phyloP scores from a whole-genome alignment of 2,888 invertebrate genomes.

The Sisyra nigra region DNA sequence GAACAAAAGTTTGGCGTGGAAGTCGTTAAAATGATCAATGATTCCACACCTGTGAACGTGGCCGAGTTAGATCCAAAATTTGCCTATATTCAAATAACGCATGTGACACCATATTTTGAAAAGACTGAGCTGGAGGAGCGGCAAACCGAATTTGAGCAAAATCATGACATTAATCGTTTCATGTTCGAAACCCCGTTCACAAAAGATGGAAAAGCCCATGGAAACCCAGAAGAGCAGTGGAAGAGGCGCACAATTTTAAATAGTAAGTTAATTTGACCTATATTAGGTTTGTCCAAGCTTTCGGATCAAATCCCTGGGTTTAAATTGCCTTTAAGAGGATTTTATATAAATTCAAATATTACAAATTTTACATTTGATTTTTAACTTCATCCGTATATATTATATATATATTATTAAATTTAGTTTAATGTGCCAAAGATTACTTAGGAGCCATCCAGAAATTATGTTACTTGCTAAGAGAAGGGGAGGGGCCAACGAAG shows the following conservation, averaged over 20 bases:
- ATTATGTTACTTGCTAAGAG: no score
- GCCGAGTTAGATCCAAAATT: constrained; percentile 65
- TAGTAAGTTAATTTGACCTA: constrained; percentile 36
- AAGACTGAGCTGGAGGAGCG: constrained; percentile 52
- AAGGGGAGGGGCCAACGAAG: no score
- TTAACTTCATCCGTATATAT: no score
- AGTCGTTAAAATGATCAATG: constrained; percentile 81
- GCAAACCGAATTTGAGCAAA: constrained; percentile 75
- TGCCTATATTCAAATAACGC: constrained; percentile 89
- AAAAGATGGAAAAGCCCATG: constrained; percentile 61
- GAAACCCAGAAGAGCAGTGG: constrained; percentile 77
- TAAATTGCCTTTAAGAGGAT: neutral
- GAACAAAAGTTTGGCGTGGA: constrained; percentile 76
- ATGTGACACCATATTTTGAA: constrained; percentile 78
- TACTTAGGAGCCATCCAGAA: no score
- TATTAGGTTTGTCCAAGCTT: no score
- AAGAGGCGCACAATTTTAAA: constrained; percentile 80
- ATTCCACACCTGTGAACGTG: constrained; percentile 65
- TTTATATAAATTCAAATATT: no score
- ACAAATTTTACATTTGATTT: no score
- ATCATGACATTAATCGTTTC: constrained; percentile 76
- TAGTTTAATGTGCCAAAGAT: no score
- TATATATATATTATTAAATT: no score
- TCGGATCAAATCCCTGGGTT: no score
- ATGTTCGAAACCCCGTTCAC: constrained; percentile 94